Percentiles rank a stretch among this genome's conserved stretches.
Evolutionary conservation across 2,113 vertebrate genomes (phyloP).

Genomic region (human (Homo sapiens)): DNA sequence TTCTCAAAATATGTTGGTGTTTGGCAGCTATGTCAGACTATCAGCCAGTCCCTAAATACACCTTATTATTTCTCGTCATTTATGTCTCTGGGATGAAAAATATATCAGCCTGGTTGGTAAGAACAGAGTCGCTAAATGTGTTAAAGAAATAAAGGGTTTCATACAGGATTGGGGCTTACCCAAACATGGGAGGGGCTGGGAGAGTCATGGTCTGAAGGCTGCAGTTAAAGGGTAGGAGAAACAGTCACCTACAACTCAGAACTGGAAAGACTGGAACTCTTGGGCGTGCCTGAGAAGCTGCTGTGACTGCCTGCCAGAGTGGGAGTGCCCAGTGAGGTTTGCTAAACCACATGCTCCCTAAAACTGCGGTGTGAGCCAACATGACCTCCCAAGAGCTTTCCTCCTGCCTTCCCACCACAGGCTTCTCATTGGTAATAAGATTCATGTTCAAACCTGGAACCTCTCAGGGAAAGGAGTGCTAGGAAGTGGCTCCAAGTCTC

Average conservation of each 20-base stretch:
- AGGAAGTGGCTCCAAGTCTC: background rate
- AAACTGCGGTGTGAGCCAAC: background rate
- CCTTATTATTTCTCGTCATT: background rate
- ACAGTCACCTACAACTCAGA: background rate
- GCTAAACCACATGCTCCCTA: background rate
- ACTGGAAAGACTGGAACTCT: background rate
- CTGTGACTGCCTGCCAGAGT: background rate
- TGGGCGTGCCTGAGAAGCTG: background rate
- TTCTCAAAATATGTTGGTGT: background rate
- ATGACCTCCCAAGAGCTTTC: background rate
- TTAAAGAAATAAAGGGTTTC: background rate
- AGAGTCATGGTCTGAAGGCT: background rate
- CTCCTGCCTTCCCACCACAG: background rate
- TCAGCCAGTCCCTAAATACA: background rate
- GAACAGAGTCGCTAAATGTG: background rate
- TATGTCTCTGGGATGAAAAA: background rate
- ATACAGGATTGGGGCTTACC: background rate
- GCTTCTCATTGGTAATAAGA: background rate
- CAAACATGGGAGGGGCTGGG: background rate
- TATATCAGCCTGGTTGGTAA: background rate
- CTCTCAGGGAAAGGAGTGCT: background rate
- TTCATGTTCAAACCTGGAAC: background rate
- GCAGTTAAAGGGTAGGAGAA: background rate
- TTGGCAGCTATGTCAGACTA: background rate
- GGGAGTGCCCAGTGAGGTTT: background rate